A percentile compares a stretch with the other conserved stretches of the same genome.
Evolutionary conservation across 2,113 vertebrate genomes (phyloP).

Genomic region (Uria aalge): DNA sequence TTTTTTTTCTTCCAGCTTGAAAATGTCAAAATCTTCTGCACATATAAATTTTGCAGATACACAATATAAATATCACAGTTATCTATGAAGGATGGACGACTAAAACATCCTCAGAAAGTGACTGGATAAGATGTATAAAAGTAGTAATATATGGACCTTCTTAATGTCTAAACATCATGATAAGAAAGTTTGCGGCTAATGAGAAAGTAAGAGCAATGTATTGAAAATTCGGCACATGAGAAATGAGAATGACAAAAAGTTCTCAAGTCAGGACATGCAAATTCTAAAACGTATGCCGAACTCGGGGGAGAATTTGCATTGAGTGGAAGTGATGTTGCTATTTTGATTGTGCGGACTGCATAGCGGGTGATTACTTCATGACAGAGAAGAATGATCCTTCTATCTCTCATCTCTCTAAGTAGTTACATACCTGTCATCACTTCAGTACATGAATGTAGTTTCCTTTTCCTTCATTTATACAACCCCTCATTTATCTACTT

Average conservation of each 20-base stretch:
- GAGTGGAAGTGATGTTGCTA: background rate
- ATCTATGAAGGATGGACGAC: background rate
- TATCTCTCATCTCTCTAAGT: conserved; percentile 3
- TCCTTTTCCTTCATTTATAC: conserved; percentile 19
- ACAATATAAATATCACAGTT: background rate
- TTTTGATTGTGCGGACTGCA: background rate
- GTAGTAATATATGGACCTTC: background rate
- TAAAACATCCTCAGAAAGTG: background rate
- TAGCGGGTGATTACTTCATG: background rate
- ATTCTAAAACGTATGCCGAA: background rate
- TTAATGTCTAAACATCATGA: background rate
- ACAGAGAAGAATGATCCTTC: conserved; percentile 34
- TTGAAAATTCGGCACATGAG: background rate
- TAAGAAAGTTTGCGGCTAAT: background rate
- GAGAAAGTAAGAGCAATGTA: background rate
- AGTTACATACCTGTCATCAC: conserved; percentile 37
- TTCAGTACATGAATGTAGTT: background rate
- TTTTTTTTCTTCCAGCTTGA: background rate
- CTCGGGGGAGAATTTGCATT: conserved; percentile 6
- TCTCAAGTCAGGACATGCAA: background rate
- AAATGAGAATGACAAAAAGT: background rate
- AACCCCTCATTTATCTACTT: conserved; percentile 13
- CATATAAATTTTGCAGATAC: background rate
- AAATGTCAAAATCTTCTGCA: background rate
- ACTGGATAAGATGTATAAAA: background rate